Evolutionary conservation across 2,797 vertebrate species (phyloP).

Genomic region (Myioborus melanocephalus): DNA sequence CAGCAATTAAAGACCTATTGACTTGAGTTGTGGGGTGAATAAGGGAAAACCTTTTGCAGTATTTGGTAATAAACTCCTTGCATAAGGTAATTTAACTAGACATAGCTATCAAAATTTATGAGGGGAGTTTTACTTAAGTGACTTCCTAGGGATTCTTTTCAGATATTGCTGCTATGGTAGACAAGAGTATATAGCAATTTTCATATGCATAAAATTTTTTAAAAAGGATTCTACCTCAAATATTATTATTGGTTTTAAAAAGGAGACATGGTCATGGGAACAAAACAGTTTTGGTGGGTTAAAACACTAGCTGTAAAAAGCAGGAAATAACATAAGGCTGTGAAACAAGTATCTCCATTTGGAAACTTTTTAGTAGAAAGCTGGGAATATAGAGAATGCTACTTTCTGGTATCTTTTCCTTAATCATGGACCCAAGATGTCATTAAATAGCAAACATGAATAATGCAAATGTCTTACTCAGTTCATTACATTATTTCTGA

Average conservation of each 20-base stretch:
- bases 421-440: not conserved
- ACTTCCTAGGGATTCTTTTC: constrained; percentile 34
- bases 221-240: not conserved
- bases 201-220: not conserved
- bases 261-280: not conserved
- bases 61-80: constrained; percentile 48
- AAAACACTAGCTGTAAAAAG: not conserved
- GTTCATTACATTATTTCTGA: constrained; percentile 50
- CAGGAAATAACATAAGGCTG: not conserved
- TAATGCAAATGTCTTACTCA: constrained; percentile 47
- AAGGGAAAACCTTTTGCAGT: constrained; percentile 46
- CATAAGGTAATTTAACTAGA: constrained; percentile 46
- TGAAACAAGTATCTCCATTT: not conserved
- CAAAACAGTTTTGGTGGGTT: not conserved
- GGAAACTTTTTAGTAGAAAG: constrained; percentile 17
- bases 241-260: not conserved
- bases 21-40: not conserved
- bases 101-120: constrained; percentile 54
- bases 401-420: constrained; percentile 23
- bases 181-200: not conserved
- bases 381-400: not conserved
- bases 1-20: constrained; percentile 56
- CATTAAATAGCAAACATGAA: constrained; percentile 39
- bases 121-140: constrained; percentile 21
- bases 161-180: not conserved